Evolutionary conservation across 2,113 vertebrate genomes (phyloP).

Genomic region (Cynoglossus semilaevis): DNA sequence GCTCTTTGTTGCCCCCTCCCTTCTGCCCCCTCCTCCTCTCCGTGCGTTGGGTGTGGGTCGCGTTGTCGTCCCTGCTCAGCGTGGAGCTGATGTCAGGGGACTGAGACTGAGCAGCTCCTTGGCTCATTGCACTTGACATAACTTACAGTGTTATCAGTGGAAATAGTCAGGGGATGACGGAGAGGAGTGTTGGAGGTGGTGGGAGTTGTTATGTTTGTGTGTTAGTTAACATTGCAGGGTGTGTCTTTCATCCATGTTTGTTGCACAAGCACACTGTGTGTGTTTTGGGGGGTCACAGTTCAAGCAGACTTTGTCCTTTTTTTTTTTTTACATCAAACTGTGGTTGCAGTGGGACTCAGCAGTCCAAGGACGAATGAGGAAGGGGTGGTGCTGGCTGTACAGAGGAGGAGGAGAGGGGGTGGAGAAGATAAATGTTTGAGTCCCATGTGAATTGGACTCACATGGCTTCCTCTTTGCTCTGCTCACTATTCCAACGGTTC

Average conservation of each 20-base stretch:
- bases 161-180: slow-evolving; percentile 17
- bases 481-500: slow-evolving; percentile 32
- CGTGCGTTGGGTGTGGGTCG: slow-evolving; percentile 12
- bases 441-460: slow-evolving; percentile 57
- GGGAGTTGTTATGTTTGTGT: slow-evolving; percentile 21
- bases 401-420: slow-evolving; percentile 38
- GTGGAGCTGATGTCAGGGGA: slow-evolving; percentile 34
- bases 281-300: slow-evolving; percentile 41
- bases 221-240: slow-evolving; percentile 16
- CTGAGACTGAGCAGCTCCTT: slow-evolving; percentile 47
- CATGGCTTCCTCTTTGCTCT: slow-evolving; percentile 44
- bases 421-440: slow-evolving; percentile 29
- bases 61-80: slow-evolving; percentile 31
- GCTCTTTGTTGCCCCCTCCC: too few relatives aligned
- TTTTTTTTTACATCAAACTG: slow-evolving; percentile 26
- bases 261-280: slow-evolving; percentile 37
- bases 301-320: slow-evolving; percentile 43
- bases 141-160: slow-evolving; percentile 37
- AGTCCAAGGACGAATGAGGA: slow-evolving; percentile 48
- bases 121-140: slow-evolving; percentile 42
- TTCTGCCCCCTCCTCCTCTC: neutral
- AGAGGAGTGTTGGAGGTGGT: slow-evolving; percentile 21
- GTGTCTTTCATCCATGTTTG: slow-evolving; percentile 31
- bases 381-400: slow-evolving; percentile 39
- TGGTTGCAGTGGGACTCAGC: slow-evolving; percentile 34